Evolutionary conservation across 2,797 vertebrate genomes (phyloP).

Genomic region (Petrocephalus sullivani): DNA sequence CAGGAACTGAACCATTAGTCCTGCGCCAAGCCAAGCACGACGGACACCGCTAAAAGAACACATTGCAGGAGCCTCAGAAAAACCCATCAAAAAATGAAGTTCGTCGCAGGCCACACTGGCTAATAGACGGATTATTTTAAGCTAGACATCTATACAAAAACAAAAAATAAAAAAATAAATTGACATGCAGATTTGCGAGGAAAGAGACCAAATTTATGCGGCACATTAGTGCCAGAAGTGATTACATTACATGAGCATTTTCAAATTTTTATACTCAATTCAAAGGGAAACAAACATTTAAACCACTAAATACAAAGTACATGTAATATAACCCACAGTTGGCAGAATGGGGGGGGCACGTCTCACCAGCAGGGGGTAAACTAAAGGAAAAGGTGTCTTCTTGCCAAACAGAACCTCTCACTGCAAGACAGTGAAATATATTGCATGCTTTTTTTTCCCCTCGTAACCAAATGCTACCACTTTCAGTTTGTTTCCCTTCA

Average conservation of each 20-base stretch:
- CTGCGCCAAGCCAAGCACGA: slow-evolving; percentile 17
- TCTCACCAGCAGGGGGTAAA: slow-evolving; percentile 15
- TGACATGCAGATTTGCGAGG: background rate
- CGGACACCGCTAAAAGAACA: background rate
- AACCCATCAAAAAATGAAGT: background rate
- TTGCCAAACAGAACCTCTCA: background rate
- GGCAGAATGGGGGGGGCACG: background rate
- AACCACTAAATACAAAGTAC: background rate
- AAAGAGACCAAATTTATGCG: background rate
- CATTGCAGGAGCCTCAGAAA: background rate
- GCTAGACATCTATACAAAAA: background rate
- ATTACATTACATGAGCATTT: background rate
- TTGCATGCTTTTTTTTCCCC: background rate
- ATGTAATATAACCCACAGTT: background rate
- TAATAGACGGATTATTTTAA: background rate
- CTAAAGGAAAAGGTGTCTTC: background rate
- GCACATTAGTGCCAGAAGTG: background rate
- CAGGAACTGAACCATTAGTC: background rate
- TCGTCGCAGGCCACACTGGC: background rate
- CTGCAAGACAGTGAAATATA: background rate
- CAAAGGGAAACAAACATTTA: background rate
- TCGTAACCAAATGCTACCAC: background rate
- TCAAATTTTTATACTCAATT: background rate
- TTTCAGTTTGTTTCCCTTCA: background rate
- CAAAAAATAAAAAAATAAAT: background rate